Percentiles rank a stretch among this genome's conserved stretches.
Conservation (phyloP, 2,797 vertebrate genomes). For the Emydoidea blandingii region DNA sequence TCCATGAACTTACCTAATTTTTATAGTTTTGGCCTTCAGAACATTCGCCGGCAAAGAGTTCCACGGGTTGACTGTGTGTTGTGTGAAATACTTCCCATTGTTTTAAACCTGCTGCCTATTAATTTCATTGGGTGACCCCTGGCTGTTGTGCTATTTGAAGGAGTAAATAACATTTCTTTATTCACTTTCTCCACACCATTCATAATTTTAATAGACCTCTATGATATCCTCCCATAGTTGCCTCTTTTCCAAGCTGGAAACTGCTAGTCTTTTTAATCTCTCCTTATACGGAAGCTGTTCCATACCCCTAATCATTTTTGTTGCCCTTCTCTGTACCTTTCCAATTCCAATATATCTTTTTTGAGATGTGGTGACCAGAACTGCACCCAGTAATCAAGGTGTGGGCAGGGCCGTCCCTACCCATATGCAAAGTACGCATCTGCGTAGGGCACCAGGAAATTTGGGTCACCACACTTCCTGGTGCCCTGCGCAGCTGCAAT, state of each 20-base stretch:
- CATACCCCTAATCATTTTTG: neutral
- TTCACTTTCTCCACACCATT: neutral
- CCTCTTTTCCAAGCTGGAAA: neutral
- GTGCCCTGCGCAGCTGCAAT: too few species aligned
- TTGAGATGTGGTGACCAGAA: neutral
- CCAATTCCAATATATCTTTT: neutral
- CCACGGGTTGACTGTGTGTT: neutral
- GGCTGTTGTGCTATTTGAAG: neutral
- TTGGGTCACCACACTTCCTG: too few species aligned
- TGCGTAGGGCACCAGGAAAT: too few species aligned
- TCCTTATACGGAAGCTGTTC: neutral
- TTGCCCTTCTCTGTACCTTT: neutral
- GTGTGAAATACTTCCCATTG: neutral
- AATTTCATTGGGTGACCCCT: neutral
- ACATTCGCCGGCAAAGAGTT: neutral
- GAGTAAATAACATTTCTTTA: neutral
- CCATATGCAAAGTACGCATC: too few species aligned
- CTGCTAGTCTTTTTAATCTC: neutral
- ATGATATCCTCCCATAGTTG: neutral
- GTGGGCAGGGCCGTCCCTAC: neutral
- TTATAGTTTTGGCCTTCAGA: neutral
- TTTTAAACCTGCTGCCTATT: neutral
- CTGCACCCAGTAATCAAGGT: neutral
- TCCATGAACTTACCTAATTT: neutral
- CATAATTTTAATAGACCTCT: neutral